A percentile compares a stretch with the other conserved stretches of the same genome.
Evolutionary conservation across 2,888 invertebrate genomes (phyloP).

Genomic region (Electrophaes corylata): DNA sequence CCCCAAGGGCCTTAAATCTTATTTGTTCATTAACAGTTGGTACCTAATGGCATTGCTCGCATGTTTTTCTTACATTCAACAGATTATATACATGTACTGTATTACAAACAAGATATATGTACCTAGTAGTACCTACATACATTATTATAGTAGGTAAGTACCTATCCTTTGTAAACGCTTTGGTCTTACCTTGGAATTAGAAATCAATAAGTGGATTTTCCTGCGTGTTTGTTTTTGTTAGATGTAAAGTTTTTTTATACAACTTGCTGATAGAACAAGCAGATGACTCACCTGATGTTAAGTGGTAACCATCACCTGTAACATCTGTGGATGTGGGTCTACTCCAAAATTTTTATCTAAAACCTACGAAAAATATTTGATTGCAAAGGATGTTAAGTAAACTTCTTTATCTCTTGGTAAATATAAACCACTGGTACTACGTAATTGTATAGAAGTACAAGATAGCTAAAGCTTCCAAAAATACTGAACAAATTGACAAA

Average conservation of each 20-base stretch:
- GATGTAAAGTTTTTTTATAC: too few relatives aligned
- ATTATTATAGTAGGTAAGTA: neutral
- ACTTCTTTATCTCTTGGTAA: too few relatives aligned
- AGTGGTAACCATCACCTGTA: too few relatives aligned
- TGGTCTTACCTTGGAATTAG: slow-evolving; percentile 31
- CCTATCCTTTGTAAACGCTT: slow-evolving; percentile 2
- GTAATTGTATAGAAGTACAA: neutral
- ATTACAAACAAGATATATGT: neutral
- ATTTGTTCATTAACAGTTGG: neutral
- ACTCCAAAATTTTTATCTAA: too few relatives aligned
- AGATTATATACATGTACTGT: neutral
- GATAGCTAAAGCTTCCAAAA: neutral
- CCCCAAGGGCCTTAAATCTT: too few relatives aligned
- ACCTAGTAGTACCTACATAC: neutral
- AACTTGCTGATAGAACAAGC: too few relatives aligned
- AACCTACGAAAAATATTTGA: too few relatives aligned
- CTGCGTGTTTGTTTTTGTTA: slow-evolving; percentile 31
- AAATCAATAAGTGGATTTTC: slow-evolving; percentile 51
- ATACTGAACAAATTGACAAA: neutral
- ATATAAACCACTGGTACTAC: too few relatives aligned
- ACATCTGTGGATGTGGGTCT: too few relatives aligned
- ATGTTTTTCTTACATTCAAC: neutral
- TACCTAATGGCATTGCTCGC: neutral
- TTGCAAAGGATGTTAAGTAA: too few relatives aligned
- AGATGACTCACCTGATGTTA: too few relatives aligned